These are phyloP conservation scores for Operophtera brumata DNA, from an alignment of 2,888 invertebrate species.

Conservation along the genomic window DNA sequence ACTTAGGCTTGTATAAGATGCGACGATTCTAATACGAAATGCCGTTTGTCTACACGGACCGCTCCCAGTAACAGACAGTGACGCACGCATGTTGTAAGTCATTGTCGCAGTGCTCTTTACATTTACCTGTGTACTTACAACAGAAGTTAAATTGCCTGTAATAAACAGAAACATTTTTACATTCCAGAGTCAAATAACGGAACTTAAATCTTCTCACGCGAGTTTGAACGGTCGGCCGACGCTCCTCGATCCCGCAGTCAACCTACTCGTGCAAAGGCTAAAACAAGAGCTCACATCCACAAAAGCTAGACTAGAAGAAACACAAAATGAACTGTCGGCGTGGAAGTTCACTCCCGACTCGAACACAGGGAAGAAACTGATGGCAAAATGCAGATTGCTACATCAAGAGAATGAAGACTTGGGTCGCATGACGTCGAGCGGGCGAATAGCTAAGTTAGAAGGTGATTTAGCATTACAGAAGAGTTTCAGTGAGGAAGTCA, in stretches of 20 bases:
- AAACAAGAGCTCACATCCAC: conserved; percentile 94
- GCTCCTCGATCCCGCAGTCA: conserved; percentile 96
- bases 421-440: conserved; percentile 96
- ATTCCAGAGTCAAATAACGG: conserved; percentile 93
- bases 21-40: too few species aligned
- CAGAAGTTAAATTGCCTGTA: background rate
- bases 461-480: conserved; percentile 97
- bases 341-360: conserved; percentile 99
- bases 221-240: conserved; percentile 87
- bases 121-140: background rate
- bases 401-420: conserved; percentile 99
- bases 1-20: too few species aligned
- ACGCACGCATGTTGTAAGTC: too few species aligned
- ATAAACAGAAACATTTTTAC: conserved; percentile 8
- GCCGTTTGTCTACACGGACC: too few species aligned
- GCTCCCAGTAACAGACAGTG: too few species aligned
- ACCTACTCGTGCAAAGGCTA: conserved; percentile 94
- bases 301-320: conserved; percentile 95
- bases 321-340: conserved; percentile 97
- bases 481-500: conserved; percentile 97
- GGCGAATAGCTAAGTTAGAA: conserved; percentile 96
- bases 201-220: conserved; percentile 93
- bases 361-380: conserved; percentile 97
- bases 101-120: background rate
- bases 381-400: conserved; percentile 97